phyloP scores from a whole-genome alignment of 2,797 vertebrate species.

The Paguma larvata region DNA sequence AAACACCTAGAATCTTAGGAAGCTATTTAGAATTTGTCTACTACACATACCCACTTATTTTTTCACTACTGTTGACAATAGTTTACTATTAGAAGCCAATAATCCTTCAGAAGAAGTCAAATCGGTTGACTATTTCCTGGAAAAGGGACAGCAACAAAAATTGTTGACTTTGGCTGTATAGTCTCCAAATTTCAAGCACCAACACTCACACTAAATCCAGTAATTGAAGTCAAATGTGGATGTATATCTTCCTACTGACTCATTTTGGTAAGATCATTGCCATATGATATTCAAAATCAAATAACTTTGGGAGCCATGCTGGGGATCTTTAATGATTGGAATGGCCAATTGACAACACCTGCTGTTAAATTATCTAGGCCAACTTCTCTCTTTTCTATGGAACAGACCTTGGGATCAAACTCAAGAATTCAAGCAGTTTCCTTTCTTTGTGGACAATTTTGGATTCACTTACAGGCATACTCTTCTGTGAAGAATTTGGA shows the following conservation, averaged over 20 bases:
- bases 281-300: neutral
- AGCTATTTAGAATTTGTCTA: neutral
- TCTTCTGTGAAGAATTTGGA: neutral
- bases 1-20: neutral
- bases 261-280: neutral
- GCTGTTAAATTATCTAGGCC: neutral
- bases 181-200: neutral
- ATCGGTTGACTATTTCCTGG: neutral
- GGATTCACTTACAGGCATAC: neutral
- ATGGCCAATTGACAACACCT: neutral
- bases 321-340: neutral
- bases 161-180: neutral
- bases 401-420: neutral
- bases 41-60: neutral
- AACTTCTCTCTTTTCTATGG: neutral
- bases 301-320: neutral
- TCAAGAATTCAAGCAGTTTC: neutral
- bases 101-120: neutral
- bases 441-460: neutral
- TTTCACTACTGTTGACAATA: neutral
- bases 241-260: neutral
- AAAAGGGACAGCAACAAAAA: neutral
- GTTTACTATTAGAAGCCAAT: neutral
- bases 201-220: neutral
- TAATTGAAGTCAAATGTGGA: neutral